phyloP scores from a whole-genome alignment of 2,113 vertebrate genomes.

The Anguilla japonica region DNA sequence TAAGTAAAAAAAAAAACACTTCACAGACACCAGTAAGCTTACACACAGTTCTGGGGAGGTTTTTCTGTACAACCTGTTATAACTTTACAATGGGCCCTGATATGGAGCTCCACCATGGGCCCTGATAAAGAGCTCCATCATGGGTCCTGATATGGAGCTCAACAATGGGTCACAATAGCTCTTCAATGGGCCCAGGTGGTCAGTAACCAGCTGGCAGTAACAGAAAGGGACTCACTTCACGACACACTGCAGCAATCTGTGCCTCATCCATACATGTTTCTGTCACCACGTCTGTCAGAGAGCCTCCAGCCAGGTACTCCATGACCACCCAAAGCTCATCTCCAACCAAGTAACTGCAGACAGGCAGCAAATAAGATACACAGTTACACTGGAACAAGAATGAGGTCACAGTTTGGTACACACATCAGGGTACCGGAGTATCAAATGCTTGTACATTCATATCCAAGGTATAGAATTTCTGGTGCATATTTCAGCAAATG shows the following conservation, averaged over 20 bases:
- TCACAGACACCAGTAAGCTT: too few species aligned
- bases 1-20: not conserved
- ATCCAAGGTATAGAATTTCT: not conserved
- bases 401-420: not conserved
- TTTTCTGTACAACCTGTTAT: too few species aligned
- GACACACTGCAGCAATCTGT: slow-evolving; percentile 93
- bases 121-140: too few species aligned
- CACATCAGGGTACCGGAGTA: not conserved
- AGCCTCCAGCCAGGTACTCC: slow-evolving; percentile 97
- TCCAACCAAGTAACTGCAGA: slow-evolving; percentile 88
- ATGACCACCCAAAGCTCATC: slow-evolving; percentile 99
- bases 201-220: not conserved
- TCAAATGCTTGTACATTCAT: not conserved
- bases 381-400: not conserved
- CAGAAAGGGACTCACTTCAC: slow-evolving; percentile 76
- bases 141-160: too few species aligned
- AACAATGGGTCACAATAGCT: not conserved
- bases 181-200: not conserved
- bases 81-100: too few species aligned
- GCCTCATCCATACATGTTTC: slow-evolving; percentile 98
- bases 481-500: not conserved
- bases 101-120: too few species aligned
- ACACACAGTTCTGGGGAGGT: too few species aligned
- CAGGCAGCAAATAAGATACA: slow-evolving; percentile 29
- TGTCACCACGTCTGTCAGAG: slow-evolving; percentile 91